Evolutionary conservation across 2,113 vertebrate species (phyloP), one percentile per base, ranked within the genome.

Genomic region (Tyrannus savana): DNA sequence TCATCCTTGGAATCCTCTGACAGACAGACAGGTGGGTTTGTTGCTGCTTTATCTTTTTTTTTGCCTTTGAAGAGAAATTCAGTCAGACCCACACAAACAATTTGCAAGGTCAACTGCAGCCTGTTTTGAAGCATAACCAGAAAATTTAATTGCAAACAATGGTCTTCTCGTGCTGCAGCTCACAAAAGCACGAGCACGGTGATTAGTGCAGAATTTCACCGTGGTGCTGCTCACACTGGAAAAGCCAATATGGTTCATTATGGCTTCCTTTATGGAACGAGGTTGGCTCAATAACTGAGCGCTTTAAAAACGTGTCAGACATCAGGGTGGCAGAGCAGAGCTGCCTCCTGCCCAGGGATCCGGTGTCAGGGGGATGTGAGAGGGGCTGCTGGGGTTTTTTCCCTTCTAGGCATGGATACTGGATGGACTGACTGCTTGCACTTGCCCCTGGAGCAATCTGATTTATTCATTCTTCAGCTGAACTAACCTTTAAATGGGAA

Each of bases 161-260:
- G 21, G 7, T 92, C 22, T 52, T 59, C 44, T 87, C 62, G 17
- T 13, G 59, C 68, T 62, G 67, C 44, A 47, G 37, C 50, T 85
- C 49, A 74, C 64, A 69, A n/a, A 56, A 73, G 28, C 76, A 42
- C 0, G 0, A 9, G 27, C 49, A 23, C 0, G 1, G 30, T 42
- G 52, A 33, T 58, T 28, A 52, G 1, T 39, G 77, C 50, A 79
- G 56, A 89, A 66, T 37, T 4, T 33, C n/a, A 21, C 25, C 4
- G 0, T 0, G 4, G 5, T 31, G 68, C 33, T 81, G 89, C 52
- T 59, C 63, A 47, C 14, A 16, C 4, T 67, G 37, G 12, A 33
- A 37, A 3, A 79, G 13, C n/a, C 77, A 49, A 1, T 0, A 7
- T 0, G 42, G n/a, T 2, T 69, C 49, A 30, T 47, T 5, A 7